Conservation (phyloP, 2,113 vertebrate genomes). For the Lontra canadensis region DNA sequence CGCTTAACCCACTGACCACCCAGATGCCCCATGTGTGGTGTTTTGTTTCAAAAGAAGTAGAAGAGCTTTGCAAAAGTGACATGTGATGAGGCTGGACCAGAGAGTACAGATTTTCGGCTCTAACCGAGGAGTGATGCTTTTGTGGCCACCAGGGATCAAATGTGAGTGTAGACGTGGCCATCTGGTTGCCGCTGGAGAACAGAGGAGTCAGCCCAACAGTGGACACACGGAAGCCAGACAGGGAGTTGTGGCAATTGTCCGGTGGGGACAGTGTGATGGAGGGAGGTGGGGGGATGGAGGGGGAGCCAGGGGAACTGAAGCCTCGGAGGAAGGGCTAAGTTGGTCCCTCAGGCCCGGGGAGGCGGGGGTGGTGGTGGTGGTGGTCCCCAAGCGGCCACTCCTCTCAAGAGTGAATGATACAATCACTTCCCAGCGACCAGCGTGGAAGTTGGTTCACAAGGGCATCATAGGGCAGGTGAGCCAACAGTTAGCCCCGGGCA, state of each 20-base stretch:
- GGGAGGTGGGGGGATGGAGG: no score
- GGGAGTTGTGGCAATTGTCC: not conserved
- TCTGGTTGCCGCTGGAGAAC: not conserved
- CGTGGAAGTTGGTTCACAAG: no score
- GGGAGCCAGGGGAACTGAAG: not conserved
- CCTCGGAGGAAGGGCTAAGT: not conserved
- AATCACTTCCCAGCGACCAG: not conserved
- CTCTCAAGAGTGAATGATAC: not conserved
- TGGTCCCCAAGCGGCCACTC: not conserved
- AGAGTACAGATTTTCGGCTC: not conserved
- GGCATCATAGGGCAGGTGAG: not conserved
- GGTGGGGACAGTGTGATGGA: not conserved
- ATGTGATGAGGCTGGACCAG: not conserved
- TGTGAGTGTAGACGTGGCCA: not conserved
- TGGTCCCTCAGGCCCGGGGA: fast-evolving
- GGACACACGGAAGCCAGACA: not conserved
- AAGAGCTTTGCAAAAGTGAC: not conserved
- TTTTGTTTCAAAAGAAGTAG: not conserved
- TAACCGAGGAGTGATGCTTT: not conserved
- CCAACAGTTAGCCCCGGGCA: not conserved
- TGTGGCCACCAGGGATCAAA: not conserved
- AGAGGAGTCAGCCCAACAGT: not conserved
- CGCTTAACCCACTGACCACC: no score
- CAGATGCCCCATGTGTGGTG: no score
- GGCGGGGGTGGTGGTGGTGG: no score